Percentiles rank a stretch among this genome's conserved stretches.
phyloP scores from a whole-genome alignment of 2,113 vertebrate genomes.

The Gymnorhina tibicen region DNA sequence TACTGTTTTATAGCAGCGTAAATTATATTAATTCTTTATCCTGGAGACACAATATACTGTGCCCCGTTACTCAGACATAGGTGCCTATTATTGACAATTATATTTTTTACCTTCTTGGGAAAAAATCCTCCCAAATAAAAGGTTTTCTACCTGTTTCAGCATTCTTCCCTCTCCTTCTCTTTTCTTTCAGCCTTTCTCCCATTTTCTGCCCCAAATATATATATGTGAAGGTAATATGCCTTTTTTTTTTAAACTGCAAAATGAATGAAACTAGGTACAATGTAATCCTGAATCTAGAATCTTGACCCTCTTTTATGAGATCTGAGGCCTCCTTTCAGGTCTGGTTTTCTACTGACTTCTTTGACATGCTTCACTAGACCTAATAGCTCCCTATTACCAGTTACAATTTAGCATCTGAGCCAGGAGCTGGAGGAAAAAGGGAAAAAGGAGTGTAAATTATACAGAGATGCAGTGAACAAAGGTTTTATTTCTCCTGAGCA shows the following conservation, averaged over 20 bases:
- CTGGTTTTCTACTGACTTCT: conserved; percentile 64
- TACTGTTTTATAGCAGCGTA: background rate
- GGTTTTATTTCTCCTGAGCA: conserved; percentile 80
- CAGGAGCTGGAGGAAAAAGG: conserved; percentile 68
- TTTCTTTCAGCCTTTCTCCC: background rate
- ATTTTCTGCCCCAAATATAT: background rate
- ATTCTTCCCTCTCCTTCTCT: background rate
- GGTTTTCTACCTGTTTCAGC: background rate
- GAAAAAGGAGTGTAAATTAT: conserved; percentile 76
- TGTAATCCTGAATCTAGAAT: conserved; percentile 47
- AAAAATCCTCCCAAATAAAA: background rate
- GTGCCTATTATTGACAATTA: background rate
- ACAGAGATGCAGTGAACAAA: conserved; percentile 74
- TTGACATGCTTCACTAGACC: conserved; percentile 72
- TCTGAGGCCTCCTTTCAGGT: conserved; percentile 43
- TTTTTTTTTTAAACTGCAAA: background rate
- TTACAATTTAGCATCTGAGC: conserved; percentile 78
- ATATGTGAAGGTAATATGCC: background rate
- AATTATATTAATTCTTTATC: background rate
- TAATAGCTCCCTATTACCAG: conserved; percentile 80
- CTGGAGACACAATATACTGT: background rate
- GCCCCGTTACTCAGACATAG: background rate
- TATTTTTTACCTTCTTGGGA: background rate
- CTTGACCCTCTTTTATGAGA: conserved; percentile 58
- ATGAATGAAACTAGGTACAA: conserved; percentile 53